Conservation (phyloP, 53 echinoderm and acorn worm genomes). For the Arbacia lixula region DNA sequence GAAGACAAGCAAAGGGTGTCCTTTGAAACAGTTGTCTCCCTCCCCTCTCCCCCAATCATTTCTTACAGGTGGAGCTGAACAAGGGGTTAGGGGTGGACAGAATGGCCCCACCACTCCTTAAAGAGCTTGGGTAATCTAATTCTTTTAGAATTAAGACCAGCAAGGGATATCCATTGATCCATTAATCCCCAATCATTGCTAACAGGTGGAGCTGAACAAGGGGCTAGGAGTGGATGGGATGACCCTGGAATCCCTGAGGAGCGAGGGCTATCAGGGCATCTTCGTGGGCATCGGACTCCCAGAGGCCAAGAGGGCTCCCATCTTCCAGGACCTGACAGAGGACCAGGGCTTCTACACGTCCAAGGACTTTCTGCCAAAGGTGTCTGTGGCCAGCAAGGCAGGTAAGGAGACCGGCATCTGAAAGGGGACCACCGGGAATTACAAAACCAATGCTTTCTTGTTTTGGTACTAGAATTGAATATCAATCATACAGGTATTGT, state of each 20-base stretch:
- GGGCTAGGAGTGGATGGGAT: conserved; percentile 79
- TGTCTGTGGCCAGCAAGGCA: conserved; percentile 92
- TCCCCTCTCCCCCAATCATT: not conserved
- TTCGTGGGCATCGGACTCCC: conserved; percentile 95
- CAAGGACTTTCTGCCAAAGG: conserved; percentile 90
- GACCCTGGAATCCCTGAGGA: conserved; percentile 74
- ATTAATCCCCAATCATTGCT: not conserved
- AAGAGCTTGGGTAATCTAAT: no score
- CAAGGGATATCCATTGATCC: no score
- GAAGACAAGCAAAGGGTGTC: no score
- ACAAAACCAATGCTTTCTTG: no score
- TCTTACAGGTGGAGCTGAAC: no score
- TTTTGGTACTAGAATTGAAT: no score
- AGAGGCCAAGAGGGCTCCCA: conserved; percentile 83
- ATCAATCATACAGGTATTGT: no score
- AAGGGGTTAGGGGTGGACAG: no score
- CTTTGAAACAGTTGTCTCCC: no score
- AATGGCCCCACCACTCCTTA: conserved; percentile 72
- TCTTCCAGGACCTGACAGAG: conserved; percentile 80
- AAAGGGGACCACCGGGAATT: no score
- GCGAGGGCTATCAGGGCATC: conserved; percentile 74
- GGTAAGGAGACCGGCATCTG: conserved; percentile 50
- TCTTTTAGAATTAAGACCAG: no score
- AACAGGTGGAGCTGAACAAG: conserved; percentile 85
- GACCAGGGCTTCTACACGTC: conserved; percentile 96